Percentiles rank a stretch among this genome's conserved stretches.
These are phyloP conservation scores for Magallana ariakensis DNA, from an alignment of 1,140 invertebrate species.

Conservation along the genomic window DNA sequence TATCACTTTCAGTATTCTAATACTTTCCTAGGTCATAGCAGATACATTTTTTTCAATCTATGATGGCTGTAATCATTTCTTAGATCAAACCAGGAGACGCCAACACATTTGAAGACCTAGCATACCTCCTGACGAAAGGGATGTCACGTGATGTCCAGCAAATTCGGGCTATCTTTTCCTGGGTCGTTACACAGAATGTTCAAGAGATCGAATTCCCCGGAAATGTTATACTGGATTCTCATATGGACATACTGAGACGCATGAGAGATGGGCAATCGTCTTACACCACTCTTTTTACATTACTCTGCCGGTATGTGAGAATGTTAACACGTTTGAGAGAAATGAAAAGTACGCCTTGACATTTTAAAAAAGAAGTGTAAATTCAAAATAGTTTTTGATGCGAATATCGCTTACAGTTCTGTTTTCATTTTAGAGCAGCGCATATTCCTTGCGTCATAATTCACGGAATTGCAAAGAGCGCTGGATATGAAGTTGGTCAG, in stretches of 20 bases:
- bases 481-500: slow-evolving; percentile 95
- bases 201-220: slow-evolving; percentile 14
- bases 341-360: too few relatives aligned
- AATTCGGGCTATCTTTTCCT: slow-evolving; percentile 54
- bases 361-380: too few relatives aligned
- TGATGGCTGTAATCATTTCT: background rate
- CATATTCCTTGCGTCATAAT: slow-evolving; percentile 98
- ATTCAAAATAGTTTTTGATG: too few relatives aligned
- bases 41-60: too few relatives aligned
- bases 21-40: too few relatives aligned
- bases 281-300: slow-evolving; percentile 52
- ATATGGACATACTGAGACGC: slow-evolving; percentile 48
- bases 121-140: slow-evolving; percentile 44
- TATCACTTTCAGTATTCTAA: background rate
- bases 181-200: slow-evolving; percentile 50
- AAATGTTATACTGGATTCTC: slow-evolving; percentile 41
- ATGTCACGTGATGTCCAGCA: slow-evolving; percentile 53
- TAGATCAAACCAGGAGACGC: slow-evolving; percentile 26
- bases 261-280: slow-evolving; percentile 46
- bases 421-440: slow-evolving; percentile 87
- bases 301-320: slow-evolving; percentile 57
- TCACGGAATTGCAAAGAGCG: slow-evolving; percentile 98
- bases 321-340: background rate
- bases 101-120: slow-evolving; percentile 40
- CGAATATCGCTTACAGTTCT: too few relatives aligned